Evolutionary conservation across 2,888 invertebrate genomes (phyloP).

Genomic region (Sussaba pulchella): DNA sequence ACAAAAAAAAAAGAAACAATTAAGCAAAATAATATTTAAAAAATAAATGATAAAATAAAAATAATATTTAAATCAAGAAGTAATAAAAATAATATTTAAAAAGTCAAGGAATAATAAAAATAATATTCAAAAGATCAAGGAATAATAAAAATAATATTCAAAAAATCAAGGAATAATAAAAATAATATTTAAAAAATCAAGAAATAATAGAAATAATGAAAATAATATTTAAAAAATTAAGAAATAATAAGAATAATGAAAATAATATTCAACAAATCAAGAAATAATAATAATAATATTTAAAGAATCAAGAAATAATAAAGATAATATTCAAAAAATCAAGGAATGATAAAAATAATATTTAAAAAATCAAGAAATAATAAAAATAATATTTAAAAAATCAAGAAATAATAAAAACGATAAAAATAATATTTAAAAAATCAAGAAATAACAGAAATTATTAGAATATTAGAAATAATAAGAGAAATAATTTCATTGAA

Average conservation of each 20-base stretch:
- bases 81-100: background rate
- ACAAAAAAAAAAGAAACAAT: background rate
- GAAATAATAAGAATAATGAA: no score
- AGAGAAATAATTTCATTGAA: background rate
- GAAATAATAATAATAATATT: background rate
- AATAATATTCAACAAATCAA: slow-evolving; percentile 73
- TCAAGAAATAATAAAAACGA: background rate
- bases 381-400: no score
- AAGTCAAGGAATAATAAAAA: no score
- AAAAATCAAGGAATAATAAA: no score
- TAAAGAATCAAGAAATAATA: no score
- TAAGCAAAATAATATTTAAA: background rate
- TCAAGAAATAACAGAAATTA: no score
- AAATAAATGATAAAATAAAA: no score
- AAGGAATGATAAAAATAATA: background rate
- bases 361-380: background rate
- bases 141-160: background rate
- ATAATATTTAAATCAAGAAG: no score
- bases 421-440: background rate
- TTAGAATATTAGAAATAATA: background rate
- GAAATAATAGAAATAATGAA: background rate
- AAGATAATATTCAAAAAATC: no score
- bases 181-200: no score
- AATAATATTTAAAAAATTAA: background rate
- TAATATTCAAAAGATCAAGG: no score